Percentiles rank a stretch among this genome's conserved stretches.
phyloP scores from a whole-genome alignment of 2,888 invertebrate species.

The Boloria selene region DNA sequence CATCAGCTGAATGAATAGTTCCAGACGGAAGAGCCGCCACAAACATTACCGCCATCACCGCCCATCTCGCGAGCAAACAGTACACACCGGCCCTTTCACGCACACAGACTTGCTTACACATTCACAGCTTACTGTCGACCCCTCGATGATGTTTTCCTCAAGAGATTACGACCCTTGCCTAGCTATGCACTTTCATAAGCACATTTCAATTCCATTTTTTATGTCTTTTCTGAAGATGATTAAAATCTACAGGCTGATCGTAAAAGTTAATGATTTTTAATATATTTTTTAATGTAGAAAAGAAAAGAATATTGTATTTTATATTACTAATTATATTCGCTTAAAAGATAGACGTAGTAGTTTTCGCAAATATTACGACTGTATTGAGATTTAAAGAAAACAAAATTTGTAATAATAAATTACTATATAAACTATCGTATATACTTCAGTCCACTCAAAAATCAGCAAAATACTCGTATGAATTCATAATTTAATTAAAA shows the following conservation, averaged over 20 bases:
- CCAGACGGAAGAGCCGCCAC: slow-evolving; percentile 61
- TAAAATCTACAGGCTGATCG: neutral
- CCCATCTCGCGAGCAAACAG: slow-evolving; percentile 69
- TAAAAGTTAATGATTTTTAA: neutral
- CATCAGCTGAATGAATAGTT: slow-evolving; percentile 47
- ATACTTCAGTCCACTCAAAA: no score
- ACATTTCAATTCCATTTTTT: slow-evolving; percentile 12
- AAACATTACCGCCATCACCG: slow-evolving; percentile 69
- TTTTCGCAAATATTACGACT: no score
- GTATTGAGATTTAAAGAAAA: no score
- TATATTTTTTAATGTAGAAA: neutral
- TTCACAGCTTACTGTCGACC: slow-evolving; percentile 4
- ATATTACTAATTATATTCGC: no score
- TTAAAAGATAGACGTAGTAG: no score
- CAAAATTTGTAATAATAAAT: no score
- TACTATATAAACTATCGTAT: no score
- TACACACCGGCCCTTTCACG: slow-evolving; percentile 47
- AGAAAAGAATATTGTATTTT: no score
- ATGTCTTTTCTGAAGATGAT: slow-evolving; percentile 2
- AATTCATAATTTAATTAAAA: no score
- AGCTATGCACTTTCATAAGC: slow-evolving; percentile 10
- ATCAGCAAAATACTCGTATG: no score
- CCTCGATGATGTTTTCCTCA: slow-evolving; percentile 14
- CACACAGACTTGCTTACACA: slow-evolving; percentile 27
- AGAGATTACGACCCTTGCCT: slow-evolving; percentile 15